Conservation (phyloP, 2,113 vertebrate genomes). For the Tringa solitaria region DNA sequence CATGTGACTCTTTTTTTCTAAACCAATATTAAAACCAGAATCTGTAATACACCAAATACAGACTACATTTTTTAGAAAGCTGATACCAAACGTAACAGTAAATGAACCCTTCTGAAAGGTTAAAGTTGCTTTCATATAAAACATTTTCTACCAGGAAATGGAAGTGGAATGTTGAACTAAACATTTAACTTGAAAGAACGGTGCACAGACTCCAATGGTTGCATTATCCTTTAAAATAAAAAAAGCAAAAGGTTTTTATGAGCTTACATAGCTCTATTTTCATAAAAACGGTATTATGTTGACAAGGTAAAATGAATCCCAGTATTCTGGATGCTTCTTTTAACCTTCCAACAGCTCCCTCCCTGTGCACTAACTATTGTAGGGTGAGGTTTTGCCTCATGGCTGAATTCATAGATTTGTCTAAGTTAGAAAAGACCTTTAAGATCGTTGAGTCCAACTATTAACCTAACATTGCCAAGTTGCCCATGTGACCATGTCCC, state of each 20-base stretch:
- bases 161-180: constrained; percentile 61
- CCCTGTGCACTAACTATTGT: background rate
- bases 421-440: background rate
- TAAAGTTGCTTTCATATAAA: constrained; percentile 67
- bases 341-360: background rate
- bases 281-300: constrained; percentile 52
- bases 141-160: constrained; percentile 65
- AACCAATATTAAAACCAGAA: constrained; percentile 66
- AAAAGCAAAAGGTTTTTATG: constrained; percentile 29
- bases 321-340: constrained; percentile 17
- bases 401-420: background rate
- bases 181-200: constrained; percentile 59
- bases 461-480: background rate
- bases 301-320: constrained; percentile 35
- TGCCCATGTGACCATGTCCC: background rate
- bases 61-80: constrained; percentile 51
- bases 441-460: background rate
- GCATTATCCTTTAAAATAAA: constrained; percentile 48
- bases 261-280: constrained; percentile 21
- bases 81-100: constrained; percentile 61
- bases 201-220: constrained; percentile 8
- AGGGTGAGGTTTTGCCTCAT: background rate
- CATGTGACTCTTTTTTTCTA: background rate
- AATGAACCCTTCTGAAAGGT: constrained; percentile 64
- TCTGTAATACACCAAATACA: background rate